phyloP scores from a whole-genome alignment of 2,113 vertebrate species.

The Gulo gulo region DNA sequence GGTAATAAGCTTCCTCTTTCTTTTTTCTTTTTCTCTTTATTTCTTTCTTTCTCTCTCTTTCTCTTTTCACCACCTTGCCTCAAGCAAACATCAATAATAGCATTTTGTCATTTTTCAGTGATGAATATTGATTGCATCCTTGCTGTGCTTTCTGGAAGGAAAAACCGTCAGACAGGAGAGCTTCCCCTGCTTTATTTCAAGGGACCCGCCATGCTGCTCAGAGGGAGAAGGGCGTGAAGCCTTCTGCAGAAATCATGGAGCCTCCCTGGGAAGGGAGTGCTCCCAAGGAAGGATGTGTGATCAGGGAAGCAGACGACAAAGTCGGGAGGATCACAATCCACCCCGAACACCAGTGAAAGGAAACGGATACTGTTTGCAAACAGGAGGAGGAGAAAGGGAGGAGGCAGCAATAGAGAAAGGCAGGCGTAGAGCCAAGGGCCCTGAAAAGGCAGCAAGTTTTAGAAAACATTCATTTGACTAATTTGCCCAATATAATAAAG shows the following conservation, averaged over 20 bases:
- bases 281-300: background rate
- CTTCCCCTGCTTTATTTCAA: background rate
- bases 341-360: conserved; percentile 56
- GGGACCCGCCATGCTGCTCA: background rate
- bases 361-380: conserved; percentile 68
- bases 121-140: background rate
- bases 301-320: conserved; percentile 51
- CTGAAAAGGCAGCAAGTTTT: conserved; percentile 80
- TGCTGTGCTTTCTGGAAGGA: conserved; percentile 21
- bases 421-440: conserved; percentile 75
- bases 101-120: conserved; percentile 50
- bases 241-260: background rate
- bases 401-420: conserved; percentile 58
- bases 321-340: conserved; percentile 56
- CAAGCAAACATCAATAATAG: conserved; percentile 41
- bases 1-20: background rate
- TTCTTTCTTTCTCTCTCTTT: too few relatives aligned
- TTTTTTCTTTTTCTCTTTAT: too few relatives aligned
- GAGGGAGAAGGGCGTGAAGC: background rate
- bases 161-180: conserved; percentile 32
- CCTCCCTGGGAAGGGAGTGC: background rate
- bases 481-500: conserved; percentile 81
- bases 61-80: background rate
- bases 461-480: conserved; percentile 84
- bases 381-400: conserved; percentile 66